phyloP scores from a whole-genome alignment of 2,888 invertebrate genomes.

The Ophion ellenae region DNA sequence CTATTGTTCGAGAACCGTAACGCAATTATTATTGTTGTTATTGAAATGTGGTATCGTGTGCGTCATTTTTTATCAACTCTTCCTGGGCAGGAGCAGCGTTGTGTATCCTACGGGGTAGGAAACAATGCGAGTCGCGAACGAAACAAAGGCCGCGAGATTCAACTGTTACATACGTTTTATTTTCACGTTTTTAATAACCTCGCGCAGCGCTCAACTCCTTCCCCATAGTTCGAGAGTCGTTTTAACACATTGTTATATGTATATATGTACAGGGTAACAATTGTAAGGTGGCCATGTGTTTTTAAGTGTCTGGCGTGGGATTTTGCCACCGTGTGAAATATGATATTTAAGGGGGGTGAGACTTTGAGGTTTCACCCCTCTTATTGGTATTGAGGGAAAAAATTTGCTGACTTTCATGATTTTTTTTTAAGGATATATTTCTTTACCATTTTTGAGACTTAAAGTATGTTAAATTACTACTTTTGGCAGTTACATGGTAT shows the following conservation, averaged over 20 bases:
- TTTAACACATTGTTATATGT: too few relatives aligned
- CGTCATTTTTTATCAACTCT: slow-evolving; percentile 40
- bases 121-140: slow-evolving; percentile 60
- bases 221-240: background rate
- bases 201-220: slow-evolving; percentile 30
- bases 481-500: too few relatives aligned
- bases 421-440: too few relatives aligned
- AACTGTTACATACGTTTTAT: slow-evolving; percentile 53
- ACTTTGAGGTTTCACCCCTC: too few relatives aligned
- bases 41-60: background rate
- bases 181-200: slow-evolving; percentile 37
- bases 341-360: too few relatives aligned
- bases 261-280: too few relatives aligned
- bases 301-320: background rate
- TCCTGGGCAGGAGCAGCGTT: background rate
- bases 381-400: too few relatives aligned
- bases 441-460: too few relatives aligned
- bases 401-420: too few relatives aligned
- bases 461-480: too few relatives aligned
- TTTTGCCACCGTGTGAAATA: too few relatives aligned
- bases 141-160: slow-evolving; percentile 66
- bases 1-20: slow-evolving; percentile 2
- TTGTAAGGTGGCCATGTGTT: too few relatives aligned
- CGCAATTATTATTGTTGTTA: slow-evolving; percentile 14
- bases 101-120: slow-evolving; percentile 24